Evolutionary conservation across 2,797 vertebrate genomes (phyloP), one percentile per base, ranked within the genome.

Genomic region (Rhinogobio ventralis): DNA sequence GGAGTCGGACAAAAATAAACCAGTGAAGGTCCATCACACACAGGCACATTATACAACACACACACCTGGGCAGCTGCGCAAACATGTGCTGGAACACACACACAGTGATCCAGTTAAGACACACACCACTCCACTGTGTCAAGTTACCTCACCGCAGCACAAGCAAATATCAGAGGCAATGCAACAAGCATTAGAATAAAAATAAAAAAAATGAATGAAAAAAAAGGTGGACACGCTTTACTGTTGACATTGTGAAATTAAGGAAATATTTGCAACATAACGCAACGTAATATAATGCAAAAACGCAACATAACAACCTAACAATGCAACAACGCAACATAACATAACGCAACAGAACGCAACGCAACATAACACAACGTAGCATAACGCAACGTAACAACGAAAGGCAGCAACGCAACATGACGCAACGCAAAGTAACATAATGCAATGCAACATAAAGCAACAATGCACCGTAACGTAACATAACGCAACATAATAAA

Each of bases 41-140:
- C 66, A 45, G 17, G 9, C 36, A 45, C 9, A 9, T 45, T 42
- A 66, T 15, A 49, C 17, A 28, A 11, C 53, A 23, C 53, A 25
- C 74, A 89, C 19, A 73, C n/a, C n/a, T 8, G 13, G 13, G 36
- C 55, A 60, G 55, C 55, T 60, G 23, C 5, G 19, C 51, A 53
- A 19, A 19, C 51, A 51, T 49, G 51, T 7, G 49, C 49, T 53
- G 17, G 49, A 28, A 55, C 46, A 75, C 73, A 55, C 73, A 75
- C 17, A 73, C 9, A 51, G 25, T 53, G 46, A 33, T 49, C 72
- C 72, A 53, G 46, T 53, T 74, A 53, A 74, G 28, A 23, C 5
- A 74, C 28, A 53, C 30, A 51, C 19, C 17, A 7, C 49, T 51
- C 17, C 10, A 53, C 7, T 7, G 69, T 19, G 46, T 53, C 17